Base-by-base conservation (phyloP, 2,797 vertebrate genomes). In the Pipistrellus pygmaeus region DNA sequence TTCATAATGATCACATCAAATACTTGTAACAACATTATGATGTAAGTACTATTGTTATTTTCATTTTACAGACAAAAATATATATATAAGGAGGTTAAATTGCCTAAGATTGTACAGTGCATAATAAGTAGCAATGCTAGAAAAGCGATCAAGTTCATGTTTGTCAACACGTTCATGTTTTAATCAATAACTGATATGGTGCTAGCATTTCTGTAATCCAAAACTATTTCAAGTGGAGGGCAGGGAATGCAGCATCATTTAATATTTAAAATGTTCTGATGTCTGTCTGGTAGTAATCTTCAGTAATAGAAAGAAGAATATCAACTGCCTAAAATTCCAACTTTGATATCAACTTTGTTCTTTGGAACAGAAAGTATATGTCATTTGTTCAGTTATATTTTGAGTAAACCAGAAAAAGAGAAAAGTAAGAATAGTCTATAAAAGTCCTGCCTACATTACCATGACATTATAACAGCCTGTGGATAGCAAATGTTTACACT, bases 361-460 rank as follows among this genome's bases (percentile, higher is more conserved):
- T 92, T 87, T 76, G 86, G 55, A 93, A 60, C 25, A 41, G 89
- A 73, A 94, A 95, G 85, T 60, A 94, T 94, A 73, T 1, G 57
- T 7, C 32, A 82, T 92, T 95, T 96, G 7, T 25, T 92, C 35
- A 93, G 71, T 89, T 94, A 84, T 44, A 96, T 91, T 78, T 95
- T 95, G 72, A 86, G 72, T 81, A 93, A 94, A 55, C 44, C 20
- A 88, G 72, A 77, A 80, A 91, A 95, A 89, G 44, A 81, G 46
- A 94, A 95, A 55, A 46, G 72, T 66, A 83, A 82, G 17, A 95
- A 53, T 27, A 75, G 18, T 75, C 64, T 94, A 71, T 94, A 84
- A 95, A 96, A 96, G 86, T 41, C 32, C 15, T n/a, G 88, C 68
- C 62, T 88, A 53, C 12, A 76, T 27, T 85, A 73, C 84, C 69